Evolutionary conservation across 2,797 vertebrate species (phyloP).

Genomic region (Platyrinchus mystaceus): DNA sequence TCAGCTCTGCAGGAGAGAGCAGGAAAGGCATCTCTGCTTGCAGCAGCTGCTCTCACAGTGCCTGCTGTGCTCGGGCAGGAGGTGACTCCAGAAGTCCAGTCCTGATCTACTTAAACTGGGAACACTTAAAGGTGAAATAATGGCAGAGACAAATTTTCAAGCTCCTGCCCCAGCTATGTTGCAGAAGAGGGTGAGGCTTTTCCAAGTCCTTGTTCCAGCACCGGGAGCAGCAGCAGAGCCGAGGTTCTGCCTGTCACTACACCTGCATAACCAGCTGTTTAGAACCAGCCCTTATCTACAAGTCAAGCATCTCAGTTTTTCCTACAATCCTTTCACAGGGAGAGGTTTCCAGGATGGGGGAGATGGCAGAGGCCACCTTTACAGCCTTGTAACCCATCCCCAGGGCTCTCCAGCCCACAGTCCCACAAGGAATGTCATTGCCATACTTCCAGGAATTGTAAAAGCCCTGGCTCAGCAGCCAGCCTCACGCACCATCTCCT

Average conservation of each 20-base stretch:
- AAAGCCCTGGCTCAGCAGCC: background rate
- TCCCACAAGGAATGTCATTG: background rate
- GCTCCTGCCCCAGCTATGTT: background rate
- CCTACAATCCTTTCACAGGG: background rate
- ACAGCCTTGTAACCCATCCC: background rate
- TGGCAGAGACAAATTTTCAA: background rate
- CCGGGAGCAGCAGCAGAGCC: background rate
- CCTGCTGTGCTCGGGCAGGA: background rate
- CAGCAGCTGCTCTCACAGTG: background rate
- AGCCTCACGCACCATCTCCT: background rate
- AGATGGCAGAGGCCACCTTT: background rate
- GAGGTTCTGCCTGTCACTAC: fast-evolving
- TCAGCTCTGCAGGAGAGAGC: background rate
- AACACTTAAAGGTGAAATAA: background rate
- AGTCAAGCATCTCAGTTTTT: background rate
- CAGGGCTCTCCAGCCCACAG: background rate
- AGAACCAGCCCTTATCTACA: background rate
- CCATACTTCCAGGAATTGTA: background rate
- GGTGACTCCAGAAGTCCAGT: background rate
- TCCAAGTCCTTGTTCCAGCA: background rate
- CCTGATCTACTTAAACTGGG: background rate
- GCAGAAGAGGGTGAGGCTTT: background rate
- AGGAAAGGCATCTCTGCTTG: background rate
- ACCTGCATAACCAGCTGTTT: background rate
- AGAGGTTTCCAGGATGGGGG: fast-evolving